A percentile compares a stretch with the other conserved stretches of the same genome.
Conservation (phyloP, 1,140 invertebrate genomes). For the Schlechtendalia chinensis region DNA sequence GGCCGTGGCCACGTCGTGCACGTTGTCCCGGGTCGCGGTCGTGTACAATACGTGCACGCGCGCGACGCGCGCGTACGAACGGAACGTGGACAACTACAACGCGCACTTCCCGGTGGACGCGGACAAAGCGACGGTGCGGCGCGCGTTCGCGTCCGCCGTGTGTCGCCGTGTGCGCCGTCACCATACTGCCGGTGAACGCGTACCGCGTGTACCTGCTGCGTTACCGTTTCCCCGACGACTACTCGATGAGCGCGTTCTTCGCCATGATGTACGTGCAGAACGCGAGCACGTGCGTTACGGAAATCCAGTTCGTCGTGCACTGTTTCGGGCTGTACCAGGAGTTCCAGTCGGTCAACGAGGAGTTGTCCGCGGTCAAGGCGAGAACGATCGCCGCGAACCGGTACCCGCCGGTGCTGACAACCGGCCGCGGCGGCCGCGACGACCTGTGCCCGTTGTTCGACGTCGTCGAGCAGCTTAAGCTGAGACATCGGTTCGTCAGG, state of each 20-base stretch:
- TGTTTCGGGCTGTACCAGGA: not conserved
- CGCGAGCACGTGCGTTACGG: not conserved
- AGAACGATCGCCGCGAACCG: not conserved
- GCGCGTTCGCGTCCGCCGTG: not conserved
- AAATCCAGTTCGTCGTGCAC: not conserved
- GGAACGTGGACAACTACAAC: not conserved
- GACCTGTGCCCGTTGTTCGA: not conserved
- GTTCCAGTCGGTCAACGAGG: constrained; percentile 11
- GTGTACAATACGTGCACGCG: not conserved
- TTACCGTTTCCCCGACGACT: too few relatives aligned
- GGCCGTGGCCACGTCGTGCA: not conserved
- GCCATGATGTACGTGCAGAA: not conserved
- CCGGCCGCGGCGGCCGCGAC: not conserved
- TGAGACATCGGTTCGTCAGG: constrained; percentile 6
- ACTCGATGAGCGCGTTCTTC: not conserved
- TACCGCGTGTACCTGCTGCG: not conserved
- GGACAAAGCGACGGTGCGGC: fast-evolving
- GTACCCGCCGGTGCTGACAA: not conserved
- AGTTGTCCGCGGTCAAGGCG: not conserved
- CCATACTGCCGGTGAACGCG: not conserved
- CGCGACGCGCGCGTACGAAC: not conserved
- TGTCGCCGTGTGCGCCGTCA: not conserved
- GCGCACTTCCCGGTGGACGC: not conserved
- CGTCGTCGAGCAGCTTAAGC: not conserved
- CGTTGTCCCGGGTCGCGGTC: not conserved